Conservation (phyloP, 2,888 invertebrate species). For the Parnassius glacialis region DNA sequence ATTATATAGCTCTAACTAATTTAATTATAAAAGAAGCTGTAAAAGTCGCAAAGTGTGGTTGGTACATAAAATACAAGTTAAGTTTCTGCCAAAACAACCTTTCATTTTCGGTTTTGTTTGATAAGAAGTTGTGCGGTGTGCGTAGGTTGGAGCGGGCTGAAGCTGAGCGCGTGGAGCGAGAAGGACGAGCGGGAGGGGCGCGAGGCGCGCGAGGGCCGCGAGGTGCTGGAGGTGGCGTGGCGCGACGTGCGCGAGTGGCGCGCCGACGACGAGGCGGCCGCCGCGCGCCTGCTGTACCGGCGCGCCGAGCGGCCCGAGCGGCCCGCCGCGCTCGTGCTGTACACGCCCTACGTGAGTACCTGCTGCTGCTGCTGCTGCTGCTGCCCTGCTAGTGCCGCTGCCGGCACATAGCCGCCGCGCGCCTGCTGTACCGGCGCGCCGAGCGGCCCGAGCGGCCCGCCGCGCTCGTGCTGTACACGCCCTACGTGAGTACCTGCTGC, state of each 20-base stretch:
- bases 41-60: too few relatives aligned
- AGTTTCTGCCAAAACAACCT: too few relatives aligned
- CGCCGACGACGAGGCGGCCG: slow-evolving; percentile 95
- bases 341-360: slow-evolving; percentile 3
- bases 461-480: slow-evolving; percentile 24
- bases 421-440: neutral
- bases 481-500: slow-evolving; percentile 36
- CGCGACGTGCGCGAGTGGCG: slow-evolving; percentile 91
- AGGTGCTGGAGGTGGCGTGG: slow-evolving; percentile 92
- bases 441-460: neutral
- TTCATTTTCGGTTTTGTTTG: too few relatives aligned
- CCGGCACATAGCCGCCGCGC: neutral
- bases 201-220: slow-evolving; percentile 82
- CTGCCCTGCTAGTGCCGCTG: too few relatives aligned
- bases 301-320: slow-evolving; percentile 32
- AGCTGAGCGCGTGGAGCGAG: slow-evolving; percentile 87
- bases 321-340: slow-evolving; percentile 5
- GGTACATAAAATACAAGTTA: too few relatives aligned
- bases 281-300: slow-evolving; percentile 93
- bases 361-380: too few relatives aligned
- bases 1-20: too few relatives aligned
- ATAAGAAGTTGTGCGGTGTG: neutral
- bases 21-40: too few relatives aligned
- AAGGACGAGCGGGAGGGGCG: slow-evolving; percentile 83
- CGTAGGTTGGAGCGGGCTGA: slow-evolving; percentile 82